Conservation (phyloP, 2,113 vertebrate species). For the Scomber japonicus region DNA sequence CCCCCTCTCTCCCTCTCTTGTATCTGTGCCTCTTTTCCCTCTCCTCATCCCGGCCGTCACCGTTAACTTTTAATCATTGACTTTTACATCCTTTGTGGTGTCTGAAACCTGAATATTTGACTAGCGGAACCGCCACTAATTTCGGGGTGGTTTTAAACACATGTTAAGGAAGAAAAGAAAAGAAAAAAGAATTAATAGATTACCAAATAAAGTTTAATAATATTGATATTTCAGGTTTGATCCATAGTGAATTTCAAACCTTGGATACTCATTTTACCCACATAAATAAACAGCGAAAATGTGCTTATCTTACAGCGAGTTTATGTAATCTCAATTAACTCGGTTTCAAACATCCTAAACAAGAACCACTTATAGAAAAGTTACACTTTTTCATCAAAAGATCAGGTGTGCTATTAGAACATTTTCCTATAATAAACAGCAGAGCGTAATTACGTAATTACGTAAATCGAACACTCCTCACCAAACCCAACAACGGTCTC, state of each 20-base stretch:
- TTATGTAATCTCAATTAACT: not conserved
- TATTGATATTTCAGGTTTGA: not conserved
- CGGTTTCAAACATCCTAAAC: not conserved
- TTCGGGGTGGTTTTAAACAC: not conserved
- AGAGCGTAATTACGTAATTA: conserved; percentile 16
- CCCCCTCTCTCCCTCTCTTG: not conserved
- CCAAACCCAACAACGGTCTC: conserved; percentile 59
- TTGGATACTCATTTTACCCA: not conserved
- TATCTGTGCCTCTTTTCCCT: not conserved
- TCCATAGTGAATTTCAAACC: not conserved
- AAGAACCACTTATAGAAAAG: not conserved
- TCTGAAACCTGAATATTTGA: conserved; percentile 34
- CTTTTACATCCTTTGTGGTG: conserved; percentile 59
- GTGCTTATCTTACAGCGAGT: too few species aligned
- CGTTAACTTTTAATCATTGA: conserved; percentile 76
- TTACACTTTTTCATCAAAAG: not conserved
- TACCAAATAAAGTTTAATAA: too few species aligned
- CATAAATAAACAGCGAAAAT: not conserved
- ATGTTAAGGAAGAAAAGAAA: not conserved
- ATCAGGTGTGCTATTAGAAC: not conserved
- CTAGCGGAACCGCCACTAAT: not conserved
- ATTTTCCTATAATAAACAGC: not conserved
- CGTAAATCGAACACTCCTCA: not conserved
- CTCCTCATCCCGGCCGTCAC: conserved; percentile 42
- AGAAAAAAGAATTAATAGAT: too few species aligned